A percentile compares a stretch with the other conserved stretches of the same genome.
phyloP scores from a whole-genome alignment of 2,797 vertebrate species.

The Sebastes dallii region DNA sequence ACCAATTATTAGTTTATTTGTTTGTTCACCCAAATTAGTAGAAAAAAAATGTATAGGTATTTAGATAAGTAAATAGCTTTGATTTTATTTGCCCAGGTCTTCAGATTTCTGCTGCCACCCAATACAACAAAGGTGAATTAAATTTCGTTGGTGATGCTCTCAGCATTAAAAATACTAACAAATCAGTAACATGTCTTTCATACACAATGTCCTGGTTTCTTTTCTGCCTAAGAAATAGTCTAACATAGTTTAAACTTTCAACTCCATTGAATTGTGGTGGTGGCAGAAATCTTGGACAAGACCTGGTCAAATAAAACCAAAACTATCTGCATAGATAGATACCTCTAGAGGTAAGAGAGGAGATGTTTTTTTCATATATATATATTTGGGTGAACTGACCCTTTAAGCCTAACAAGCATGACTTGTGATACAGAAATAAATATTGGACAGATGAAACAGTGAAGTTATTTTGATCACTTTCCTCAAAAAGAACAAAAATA shows the following conservation, averaged over 20 bases:
- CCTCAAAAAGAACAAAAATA: neutral
- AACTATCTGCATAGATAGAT: neutral
- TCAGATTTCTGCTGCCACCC: neutral
- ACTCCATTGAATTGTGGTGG: neutral
- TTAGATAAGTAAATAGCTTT: neutral
- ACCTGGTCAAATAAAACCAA: neutral
- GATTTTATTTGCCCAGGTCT: neutral
- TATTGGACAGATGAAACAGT: neutral
- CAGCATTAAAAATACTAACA: neutral
- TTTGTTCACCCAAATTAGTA: neutral
- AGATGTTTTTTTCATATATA: too few relatives aligned
- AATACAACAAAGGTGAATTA: neutral
- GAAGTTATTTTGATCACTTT: neutral
- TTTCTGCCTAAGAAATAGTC: neutral
- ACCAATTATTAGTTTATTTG: neutral
- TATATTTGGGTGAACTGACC: neutral
- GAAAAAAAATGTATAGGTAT: neutral
- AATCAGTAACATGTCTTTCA: neutral
- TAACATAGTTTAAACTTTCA: neutral
- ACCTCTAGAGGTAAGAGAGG: neutral
- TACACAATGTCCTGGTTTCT: neutral
- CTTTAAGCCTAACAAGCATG: neutral
- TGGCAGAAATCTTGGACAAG: neutral
- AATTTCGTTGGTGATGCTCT: neutral
- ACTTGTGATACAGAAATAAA: neutral